Percentiles rank a stretch among this genome's conserved stretches.
These are phyloP conservation scores for Drosophila trichaetosa DNA, from an alignment of 2,888 invertebrate genomes.

Conservation along the genomic window DNA sequence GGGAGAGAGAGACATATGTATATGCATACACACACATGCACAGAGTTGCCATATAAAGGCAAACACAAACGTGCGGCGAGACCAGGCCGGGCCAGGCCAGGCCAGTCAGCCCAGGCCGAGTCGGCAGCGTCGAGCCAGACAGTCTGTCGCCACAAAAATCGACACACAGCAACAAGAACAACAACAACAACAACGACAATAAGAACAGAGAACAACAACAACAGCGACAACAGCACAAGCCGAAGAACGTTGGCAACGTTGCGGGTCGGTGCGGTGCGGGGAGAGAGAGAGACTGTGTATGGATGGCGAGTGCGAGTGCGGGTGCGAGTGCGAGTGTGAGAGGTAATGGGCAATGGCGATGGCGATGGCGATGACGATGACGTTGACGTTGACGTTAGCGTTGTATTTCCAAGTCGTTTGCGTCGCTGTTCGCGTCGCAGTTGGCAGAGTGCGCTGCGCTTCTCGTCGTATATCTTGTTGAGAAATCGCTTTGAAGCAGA, in stretches of 20 bases:
- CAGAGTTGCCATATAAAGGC: conserved; percentile 63
- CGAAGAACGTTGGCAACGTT: conserved; percentile 52
- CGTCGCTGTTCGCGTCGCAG: conserved; percentile 55
- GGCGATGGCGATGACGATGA: conserved; percentile 23
- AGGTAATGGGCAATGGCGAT: conserved; percentile 18
- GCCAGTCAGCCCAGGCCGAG: conserved; percentile 52
- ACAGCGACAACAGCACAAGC: conserved; percentile 43
- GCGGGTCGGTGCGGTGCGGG: conserved; percentile 22
- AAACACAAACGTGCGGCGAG: conserved; percentile 50
- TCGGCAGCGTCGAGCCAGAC: conserved; percentile 59
- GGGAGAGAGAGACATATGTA: background rate
- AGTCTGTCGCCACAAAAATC: conserved; percentile 70
- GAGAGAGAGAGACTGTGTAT: background rate
- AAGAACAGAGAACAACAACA: conserved; percentile 13
- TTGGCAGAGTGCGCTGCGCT: conserved; percentile 38
- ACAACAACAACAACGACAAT: conserved; percentile 10
- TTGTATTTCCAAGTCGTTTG: conserved; percentile 54
- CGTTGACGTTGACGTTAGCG: conserved; percentile 30
- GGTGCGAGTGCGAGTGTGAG: conserved; percentile 1
- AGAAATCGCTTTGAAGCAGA: conserved; percentile 60
- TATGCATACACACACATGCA: conserved; percentile 32
- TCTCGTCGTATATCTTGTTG: conserved; percentile 49
- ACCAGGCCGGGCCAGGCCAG: conserved; percentile 56
- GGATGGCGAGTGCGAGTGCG: background rate
- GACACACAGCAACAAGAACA: conserved; percentile 54